Evolutionary conservation across 2,888 invertebrate genomes (phyloP), one percentile per base, ranked within the genome.

Genomic region (Caradrina clavipalpis): DNA sequence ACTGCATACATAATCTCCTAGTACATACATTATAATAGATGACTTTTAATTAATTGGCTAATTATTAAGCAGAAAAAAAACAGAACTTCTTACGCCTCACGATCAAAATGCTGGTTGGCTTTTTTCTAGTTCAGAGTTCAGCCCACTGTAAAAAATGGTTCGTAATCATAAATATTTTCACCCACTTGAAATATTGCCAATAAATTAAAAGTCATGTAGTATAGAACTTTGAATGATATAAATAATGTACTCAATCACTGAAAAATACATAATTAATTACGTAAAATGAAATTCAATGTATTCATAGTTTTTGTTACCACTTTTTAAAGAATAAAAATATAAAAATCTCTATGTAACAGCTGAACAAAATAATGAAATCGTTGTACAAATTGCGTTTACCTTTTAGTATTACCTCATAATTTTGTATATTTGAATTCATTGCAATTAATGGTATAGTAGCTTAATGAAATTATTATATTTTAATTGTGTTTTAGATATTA

Each of bases 381-480:
- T 86, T 92, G 92, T 92, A 92, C 90, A 92, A 91, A 91, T 86
- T 88, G 76, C 78, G 86, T 91, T 91, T 85, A 88, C 87, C 80
- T 84, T 86, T 85, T 84, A 83, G 72, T 84, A 88, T 86, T 91
- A 89, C 89, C 89, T 89, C 88, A 87, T 83, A 81, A 84, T 85
- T 84, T 76, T 80, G 71, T 82, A 86, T 82, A 85, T 82, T 82
- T 80, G 61, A 82, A 82, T 82, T 66, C 66, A 73, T 78, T 86
- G 73, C 71, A 72, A 77, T 80, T 67, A 74, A 75, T 80, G 50
- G 19, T 80, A 72, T 74, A 68, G 55, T 74, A 85, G 77, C 62
- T 69, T 70, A 81, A 75, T 82, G 64, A 73, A 76, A 65, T 84
- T 65, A 73, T 85, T 65, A 71, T 78, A 64, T 76, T 78, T 78